Conservation (phyloP, 2,797 vertebrate species). For the Ctenosaura bakeri region DNA sequence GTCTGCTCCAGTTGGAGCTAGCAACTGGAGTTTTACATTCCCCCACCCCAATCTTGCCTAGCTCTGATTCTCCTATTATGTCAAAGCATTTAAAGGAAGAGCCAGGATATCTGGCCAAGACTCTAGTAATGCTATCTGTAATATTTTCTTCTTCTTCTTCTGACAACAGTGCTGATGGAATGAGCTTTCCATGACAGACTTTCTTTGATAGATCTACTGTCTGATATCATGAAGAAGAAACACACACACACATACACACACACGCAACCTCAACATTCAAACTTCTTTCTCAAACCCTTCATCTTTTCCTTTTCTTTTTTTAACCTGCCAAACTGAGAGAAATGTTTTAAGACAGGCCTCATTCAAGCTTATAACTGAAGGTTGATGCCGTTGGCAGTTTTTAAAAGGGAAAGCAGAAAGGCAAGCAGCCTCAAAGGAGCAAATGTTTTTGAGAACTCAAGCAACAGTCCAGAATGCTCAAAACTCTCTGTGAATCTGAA, state of each 20-base stretch:
- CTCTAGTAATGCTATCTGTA: no score
- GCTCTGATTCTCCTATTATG: background rate
- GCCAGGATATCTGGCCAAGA: background rate
- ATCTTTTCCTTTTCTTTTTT: background rate
- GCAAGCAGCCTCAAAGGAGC: background rate
- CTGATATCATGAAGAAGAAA: background rate
- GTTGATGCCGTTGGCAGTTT: background rate
- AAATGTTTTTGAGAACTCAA: constrained; percentile 2
- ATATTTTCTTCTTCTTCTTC: background rate
- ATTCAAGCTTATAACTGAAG: background rate
- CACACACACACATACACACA: background rate
- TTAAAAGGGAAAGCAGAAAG: constrained; percentile 12
- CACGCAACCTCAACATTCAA: background rate
- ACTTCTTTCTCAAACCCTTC: background rate
- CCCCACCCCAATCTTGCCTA: no score
- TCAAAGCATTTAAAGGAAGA: background rate
- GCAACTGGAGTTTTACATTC: no score
- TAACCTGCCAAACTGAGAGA: constrained; percentile 7
- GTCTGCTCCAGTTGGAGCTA: no score
- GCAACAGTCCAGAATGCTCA: background rate
- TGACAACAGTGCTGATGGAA: background rate
- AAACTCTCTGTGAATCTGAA: background rate
- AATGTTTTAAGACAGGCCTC: constrained; percentile 18
- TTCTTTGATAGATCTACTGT: background rate
- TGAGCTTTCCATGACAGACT: background rate